A percentile compares a stretch with the other conserved stretches of the same genome.
Conservation (phyloP, 2,888 invertebrate species). For the Mimas tiliae region DNA sequence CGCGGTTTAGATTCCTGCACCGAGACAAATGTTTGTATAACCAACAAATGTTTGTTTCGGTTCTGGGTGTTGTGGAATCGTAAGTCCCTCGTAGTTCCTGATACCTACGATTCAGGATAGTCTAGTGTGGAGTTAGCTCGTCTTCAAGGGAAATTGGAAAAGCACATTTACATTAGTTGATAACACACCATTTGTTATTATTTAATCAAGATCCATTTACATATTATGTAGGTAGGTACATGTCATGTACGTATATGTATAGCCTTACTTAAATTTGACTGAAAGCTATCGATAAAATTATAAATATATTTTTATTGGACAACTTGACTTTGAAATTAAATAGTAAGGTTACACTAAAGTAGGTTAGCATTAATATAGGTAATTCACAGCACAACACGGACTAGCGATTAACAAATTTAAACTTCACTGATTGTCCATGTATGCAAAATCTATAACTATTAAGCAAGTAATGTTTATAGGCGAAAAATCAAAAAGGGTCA, state of each 20-base stretch:
- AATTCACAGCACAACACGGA: not conserved
- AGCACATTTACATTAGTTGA: too few species aligned
- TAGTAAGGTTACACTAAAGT: constrained; percentile 27
- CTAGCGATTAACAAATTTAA: not conserved
- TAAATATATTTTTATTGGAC: constrained; percentile 11
- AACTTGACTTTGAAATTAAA: constrained; percentile 26
- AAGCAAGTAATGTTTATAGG: constrained; percentile 24
- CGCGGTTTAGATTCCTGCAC: too few species aligned
- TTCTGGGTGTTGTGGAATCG: too few species aligned
- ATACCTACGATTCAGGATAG: too few species aligned
- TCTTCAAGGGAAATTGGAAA: too few species aligned
- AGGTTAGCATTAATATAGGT: constrained; percentile 19
- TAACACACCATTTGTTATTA: too few species aligned
- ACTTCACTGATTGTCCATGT: not conserved
- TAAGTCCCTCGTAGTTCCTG: too few species aligned
- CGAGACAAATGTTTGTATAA: too few species aligned
- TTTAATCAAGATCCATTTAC: too few species aligned
- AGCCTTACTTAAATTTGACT: not conserved
- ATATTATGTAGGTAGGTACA: too few species aligned
- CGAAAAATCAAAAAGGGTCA: constrained; percentile 45
- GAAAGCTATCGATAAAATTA: not conserved
- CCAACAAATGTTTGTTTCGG: too few species aligned
- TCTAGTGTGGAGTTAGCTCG: too few species aligned
- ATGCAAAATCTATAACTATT: constrained; percentile 15
- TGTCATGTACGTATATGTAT: not conserved